Base-by-base conservation (phyloP, 2,888 invertebrate genomes). In the Dichetophora obliterata region DNA sequence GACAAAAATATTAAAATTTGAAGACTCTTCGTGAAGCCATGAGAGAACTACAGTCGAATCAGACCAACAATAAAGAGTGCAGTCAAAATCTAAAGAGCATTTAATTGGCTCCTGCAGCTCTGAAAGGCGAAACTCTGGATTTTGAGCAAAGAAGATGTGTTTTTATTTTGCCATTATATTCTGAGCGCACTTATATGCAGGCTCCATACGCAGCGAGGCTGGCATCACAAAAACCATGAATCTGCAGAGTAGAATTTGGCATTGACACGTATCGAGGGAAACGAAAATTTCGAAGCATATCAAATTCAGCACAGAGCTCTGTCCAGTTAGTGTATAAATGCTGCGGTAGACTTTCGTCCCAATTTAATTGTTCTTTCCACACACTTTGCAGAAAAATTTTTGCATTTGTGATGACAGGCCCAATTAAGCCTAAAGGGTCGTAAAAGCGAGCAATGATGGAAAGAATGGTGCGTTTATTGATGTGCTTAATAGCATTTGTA, bases 391-490 rank as follows among this genome's bases (percentile, higher is more conserved):
- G 72, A 63, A 81, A 79, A 4, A 82, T 77, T 74, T 80, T 80
- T 24, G 79, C 71, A 69, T 80, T 80, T 8, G 76, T 54, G 6
- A 79, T 69, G 0, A 79, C 59, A 9, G 81, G 76, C 16, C 77
- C 57, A 27, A 80, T 80, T 22, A 97, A 97, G 92, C 98, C 95
- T 93, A 88, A 79, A 3, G 77, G 81, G 22, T 80, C 78, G 27
- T 79, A 80, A 50, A 77, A 77, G 16, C 76, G 48, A 27, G 79
- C 78, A 19, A 79, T 75, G 14, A 75, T 63, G 2, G 78, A 77
- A 8, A 80, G 48, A n/a, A 79, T 65, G 9, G 73, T 54, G 3
- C 80, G 77, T n/a, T 80, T 82, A 0, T 77, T 77, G 16, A 73
- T 59, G 3, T 54, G 24, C 11, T 16, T 24, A 3, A 11, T 11